Conservation (phyloP, 2,888 invertebrate genomes). For the Pammene fasciana region DNA sequence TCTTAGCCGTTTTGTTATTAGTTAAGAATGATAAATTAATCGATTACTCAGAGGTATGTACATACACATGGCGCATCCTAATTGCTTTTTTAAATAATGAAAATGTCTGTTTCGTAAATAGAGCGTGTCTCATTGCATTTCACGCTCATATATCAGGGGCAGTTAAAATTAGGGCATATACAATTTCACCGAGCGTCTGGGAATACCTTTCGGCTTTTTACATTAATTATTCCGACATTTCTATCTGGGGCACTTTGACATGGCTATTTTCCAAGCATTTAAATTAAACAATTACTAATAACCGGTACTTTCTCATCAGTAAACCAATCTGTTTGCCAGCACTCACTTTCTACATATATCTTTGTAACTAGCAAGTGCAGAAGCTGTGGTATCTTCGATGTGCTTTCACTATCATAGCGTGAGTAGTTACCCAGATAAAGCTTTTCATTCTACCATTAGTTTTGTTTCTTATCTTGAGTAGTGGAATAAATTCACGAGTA, state of each 20-base stretch:
- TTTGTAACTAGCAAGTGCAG: slow-evolving; percentile 28
- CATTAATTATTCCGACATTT: slow-evolving; percentile 11
- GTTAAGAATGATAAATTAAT: slow-evolving; percentile 1
- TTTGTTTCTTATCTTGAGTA: slow-evolving; percentile 13
- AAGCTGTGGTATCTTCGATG: slow-evolving; percentile 15
- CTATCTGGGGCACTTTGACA: slow-evolving; percentile 20
- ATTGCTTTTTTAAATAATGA: background rate
- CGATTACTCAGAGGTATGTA: too few relatives aligned
- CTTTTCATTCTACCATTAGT: slow-evolving; percentile 11
- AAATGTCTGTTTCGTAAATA: slow-evolving; percentile 3
- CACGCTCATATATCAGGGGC: slow-evolving; percentile 30
- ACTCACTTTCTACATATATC: slow-evolving; percentile 34
- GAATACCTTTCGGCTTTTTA: slow-evolving; percentile 11
- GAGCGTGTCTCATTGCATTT: slow-evolving; percentile 21
- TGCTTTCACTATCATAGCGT: slow-evolving; percentile 31
- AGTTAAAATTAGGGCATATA: slow-evolving; percentile 49
- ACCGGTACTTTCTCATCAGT: slow-evolving; percentile 34
- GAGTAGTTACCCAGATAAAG: slow-evolving; percentile 6
- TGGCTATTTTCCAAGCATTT: slow-evolving; percentile 18
- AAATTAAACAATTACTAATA: slow-evolving; percentile 24
- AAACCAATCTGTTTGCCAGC: slow-evolving; percentile 31
- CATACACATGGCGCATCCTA: background rate
- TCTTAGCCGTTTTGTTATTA: slow-evolving; percentile 14
- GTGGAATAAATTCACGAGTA: slow-evolving; percentile 23
- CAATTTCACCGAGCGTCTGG: slow-evolving; percentile 37